Conservation (phyloP, 2,888 invertebrate species). For the Opisthograptis luteolata region DNA sequence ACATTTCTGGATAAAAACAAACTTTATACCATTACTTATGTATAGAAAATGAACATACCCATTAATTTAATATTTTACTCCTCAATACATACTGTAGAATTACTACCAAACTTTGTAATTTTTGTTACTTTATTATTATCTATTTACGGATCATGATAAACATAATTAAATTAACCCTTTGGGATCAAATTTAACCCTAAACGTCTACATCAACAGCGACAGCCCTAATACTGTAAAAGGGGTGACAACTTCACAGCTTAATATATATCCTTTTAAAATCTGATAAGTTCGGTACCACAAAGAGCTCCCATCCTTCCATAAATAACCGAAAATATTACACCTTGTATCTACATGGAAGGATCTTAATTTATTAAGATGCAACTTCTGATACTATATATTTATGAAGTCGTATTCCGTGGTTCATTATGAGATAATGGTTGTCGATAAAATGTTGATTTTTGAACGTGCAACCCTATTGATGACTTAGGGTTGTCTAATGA, state of each 20-base stretch:
- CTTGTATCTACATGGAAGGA: conserved; percentile 61
- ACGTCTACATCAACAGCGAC: conserved; percentile 24
- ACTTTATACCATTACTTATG: too few species aligned
- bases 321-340: conserved; percentile 73
- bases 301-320: conserved; percentile 56
- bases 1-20: too few species aligned
- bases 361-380: conserved; percentile 78
- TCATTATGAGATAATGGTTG: conserved; percentile 66
- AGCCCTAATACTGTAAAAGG: conserved; percentile 51
- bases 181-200: background rate
- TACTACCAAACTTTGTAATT: too few species aligned
- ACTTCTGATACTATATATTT: conserved; percentile 66
- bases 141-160: background rate
- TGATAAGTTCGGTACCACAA: conserved; percentile 67
- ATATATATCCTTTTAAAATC: conserved; percentile 69
- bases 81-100: too few species aligned
- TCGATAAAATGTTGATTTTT: conserved; percentile 55
- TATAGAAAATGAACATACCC: too few species aligned
- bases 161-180: background rate
- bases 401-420: conserved; percentile 58
- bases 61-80: too few species aligned
- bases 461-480: conserved; percentile 38
- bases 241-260: conserved; percentile 68
- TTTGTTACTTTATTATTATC: too few species aligned
- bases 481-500: background rate